A percentile compares a stretch with the other conserved stretches of the same genome.
Evolutionary conservation across 2,888 invertebrate species (phyloP).

Genomic region (Apamea monoglypha): DNA sequence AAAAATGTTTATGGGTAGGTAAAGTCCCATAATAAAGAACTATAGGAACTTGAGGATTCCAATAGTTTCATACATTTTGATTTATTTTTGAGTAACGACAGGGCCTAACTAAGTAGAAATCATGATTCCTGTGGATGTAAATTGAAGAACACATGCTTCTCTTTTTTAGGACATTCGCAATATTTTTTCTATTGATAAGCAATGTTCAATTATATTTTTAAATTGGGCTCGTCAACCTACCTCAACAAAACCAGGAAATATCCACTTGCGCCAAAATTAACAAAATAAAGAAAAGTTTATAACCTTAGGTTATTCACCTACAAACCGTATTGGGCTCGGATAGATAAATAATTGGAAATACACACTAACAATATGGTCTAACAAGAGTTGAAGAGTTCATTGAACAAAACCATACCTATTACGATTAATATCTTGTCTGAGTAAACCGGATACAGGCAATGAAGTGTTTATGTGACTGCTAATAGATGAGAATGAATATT

Average conservation of each 20-base stretch:
- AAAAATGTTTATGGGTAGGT: no score
- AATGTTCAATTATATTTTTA: background rate
- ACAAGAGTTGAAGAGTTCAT: constrained; percentile 67
- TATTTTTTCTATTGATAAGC: constrained; percentile 7
- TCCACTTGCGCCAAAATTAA: background rate
- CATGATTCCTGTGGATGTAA: background rate
- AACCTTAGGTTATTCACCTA: constrained; percentile 49
- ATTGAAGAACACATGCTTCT: background rate
- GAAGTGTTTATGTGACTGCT: constrained; percentile 51
- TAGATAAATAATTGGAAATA: constrained; percentile 54
- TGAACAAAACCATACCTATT: constrained; percentile 60
- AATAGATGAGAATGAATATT: constrained; percentile 53
- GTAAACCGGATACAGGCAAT: constrained; percentile 62
- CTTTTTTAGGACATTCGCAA: background rate
- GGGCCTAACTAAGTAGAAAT: background rate
- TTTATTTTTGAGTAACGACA: no score
- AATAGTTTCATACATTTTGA: no score
- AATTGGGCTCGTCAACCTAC: constrained; percentile 23
- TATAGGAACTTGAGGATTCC: no score
- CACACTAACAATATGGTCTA: constrained; percentile 28
- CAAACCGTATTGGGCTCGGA: constrained; percentile 27
- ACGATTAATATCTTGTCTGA: constrained; percentile 63
- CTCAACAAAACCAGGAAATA: constrained; percentile 25
- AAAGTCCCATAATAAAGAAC: no score
- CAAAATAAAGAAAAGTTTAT: background rate